Evolutionary conservation across 1,140 invertebrate species (phyloP), one percentile per base, ranked within the genome.

Genomic region (Pseudomyrmex gracilis): DNA sequence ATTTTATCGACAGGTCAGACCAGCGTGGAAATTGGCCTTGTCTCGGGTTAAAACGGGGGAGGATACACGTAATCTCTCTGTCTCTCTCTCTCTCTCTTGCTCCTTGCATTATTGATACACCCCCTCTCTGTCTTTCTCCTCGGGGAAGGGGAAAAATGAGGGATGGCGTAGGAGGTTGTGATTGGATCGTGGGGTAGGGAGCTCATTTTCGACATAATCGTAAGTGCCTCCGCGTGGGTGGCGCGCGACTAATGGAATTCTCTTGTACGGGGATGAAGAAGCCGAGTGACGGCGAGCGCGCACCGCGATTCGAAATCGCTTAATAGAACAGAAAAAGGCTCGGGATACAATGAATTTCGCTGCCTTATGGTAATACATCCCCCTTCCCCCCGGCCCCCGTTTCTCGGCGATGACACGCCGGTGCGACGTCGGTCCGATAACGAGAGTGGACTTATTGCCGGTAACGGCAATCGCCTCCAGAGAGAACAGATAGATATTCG

Each of bases 301-400:
- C 17, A 17, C 34, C 17, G 12, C 17, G 64, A 63, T 74, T 22
- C 20, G 70, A 76, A 64, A 83, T 55, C 61, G 61, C 71, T 77
- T 76, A 77, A 77, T 74, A 76, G 82, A 74, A 83, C 49, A 66
- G 73, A 83, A 83, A 77, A 83, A 83, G 57, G 82, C n/a, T 43
- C n/a, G 53, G 60, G 71, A 83, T 34, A 34, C 80, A 83, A 76
- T 83, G 61, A 77, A 77, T 77, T 74, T 66, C 80, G n/a, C 66
- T 58, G 71, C 61, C 73, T 77, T 77, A 83, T 77, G 73, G 71
- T 66, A 77, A 83, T 83, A 49, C 49, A n/a, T n/a, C 68, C 10
- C 12, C 24, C n/a, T n/a, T n/a, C 45, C 45, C 17, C 61, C 64
- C 71, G n/a, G 22, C 45, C 12, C 47, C 12, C 73, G 20, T 66